These are phyloP conservation scores for Porphyrio hochstetteri DNA, from an alignment of 2,113 vertebrate genomes.

Conservation along the genomic window DNA sequence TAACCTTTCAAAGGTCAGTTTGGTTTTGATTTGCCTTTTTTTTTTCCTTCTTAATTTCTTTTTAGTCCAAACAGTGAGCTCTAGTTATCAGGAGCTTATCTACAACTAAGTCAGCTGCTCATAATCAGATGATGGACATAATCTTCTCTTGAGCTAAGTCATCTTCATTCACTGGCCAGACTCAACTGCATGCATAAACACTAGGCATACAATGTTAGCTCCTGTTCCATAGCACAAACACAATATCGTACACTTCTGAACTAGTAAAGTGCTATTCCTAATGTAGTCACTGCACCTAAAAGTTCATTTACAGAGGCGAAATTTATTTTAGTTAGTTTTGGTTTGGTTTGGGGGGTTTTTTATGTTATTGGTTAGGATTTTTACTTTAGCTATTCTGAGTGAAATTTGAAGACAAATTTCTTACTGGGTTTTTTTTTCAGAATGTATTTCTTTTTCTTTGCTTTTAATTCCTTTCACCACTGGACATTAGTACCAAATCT, in stretches of 20 bases:
- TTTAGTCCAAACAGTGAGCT: neutral
- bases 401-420: neutral
- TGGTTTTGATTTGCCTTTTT: neutral
- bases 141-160: neutral
- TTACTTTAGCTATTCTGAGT: neutral
- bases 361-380: neutral
- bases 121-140: neutral
- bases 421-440: neutral
- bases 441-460: neutral
- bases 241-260: neutral
- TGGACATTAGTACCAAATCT: neutral
- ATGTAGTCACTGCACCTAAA: neutral
- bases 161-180: neutral
- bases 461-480: neutral
- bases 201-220: neutral
- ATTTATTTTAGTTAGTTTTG: neutral
- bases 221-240: neutral
- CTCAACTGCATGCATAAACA: neutral
- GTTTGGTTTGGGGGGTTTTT: neutral
- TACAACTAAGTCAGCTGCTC: neutral
- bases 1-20: neutral
- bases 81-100: neutral
- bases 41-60: neutral
- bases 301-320: neutral
- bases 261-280: neutral